Evolutionary conservation across 2,888 invertebrate species (phyloP).

Genomic region (Cosmia trapezina): DNA sequence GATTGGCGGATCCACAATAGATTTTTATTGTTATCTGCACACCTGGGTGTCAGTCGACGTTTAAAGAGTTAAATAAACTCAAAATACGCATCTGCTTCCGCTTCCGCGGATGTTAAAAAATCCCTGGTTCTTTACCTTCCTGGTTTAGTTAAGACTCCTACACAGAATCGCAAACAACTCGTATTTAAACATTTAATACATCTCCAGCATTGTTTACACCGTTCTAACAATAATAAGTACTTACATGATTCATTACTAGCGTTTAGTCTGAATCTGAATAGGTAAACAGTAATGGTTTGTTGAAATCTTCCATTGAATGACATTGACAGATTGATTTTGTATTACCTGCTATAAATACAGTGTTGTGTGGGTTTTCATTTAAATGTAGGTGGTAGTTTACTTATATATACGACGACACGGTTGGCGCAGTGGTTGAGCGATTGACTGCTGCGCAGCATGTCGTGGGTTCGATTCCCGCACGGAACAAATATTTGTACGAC

Average conservation of each 20-base stretch:
- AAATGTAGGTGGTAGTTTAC: background rate
- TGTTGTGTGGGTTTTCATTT: constrained; percentile 22
- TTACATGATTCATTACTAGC: constrained; percentile 44
- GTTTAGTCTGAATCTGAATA: constrained; percentile 5
- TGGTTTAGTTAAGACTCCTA: background rate
- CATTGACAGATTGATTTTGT: constrained; percentile 38
- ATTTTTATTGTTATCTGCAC: too few species aligned
- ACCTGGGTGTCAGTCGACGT: too few species aligned
- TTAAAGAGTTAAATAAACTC: too few species aligned
- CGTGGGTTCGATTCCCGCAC: too few species aligned
- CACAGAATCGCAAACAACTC: constrained; percentile 24
- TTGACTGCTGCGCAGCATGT: too few species aligned
- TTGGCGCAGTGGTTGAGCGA: too few species aligned
- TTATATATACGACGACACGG: too few species aligned
- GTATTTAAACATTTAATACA: constrained; percentile 16
- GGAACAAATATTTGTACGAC: too few species aligned
- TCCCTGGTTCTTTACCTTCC: background rate
- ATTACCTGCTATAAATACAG: constrained; percentile 22
- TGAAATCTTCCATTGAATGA: constrained; percentile 41
- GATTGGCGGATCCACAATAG: too few species aligned
- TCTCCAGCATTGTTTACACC: constrained; percentile 25
- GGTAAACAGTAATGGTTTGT: constrained; percentile 40
- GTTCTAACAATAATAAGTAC: constrained; percentile 44
- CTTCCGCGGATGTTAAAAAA: too few species aligned
- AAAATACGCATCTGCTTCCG: too few species aligned